Percentiles rank a stretch among this genome's conserved stretches.
phyloP scores from a whole-genome alignment of 2,888 invertebrate genomes.

The Linhomoeus sp. region DNA sequence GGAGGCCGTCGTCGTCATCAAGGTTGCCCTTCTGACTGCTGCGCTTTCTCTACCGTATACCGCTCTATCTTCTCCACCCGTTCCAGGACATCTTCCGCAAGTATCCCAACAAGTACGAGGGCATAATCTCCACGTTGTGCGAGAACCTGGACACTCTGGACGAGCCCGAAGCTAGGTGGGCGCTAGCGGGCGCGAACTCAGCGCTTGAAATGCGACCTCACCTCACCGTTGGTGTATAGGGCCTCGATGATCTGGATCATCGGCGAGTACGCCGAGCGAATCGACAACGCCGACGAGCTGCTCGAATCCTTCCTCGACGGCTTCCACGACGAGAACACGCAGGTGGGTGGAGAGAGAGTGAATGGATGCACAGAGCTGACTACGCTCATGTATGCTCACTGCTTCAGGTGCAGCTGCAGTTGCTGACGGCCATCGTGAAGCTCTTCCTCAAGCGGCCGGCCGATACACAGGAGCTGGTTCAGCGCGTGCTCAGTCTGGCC shows the following conservation, averaged over 20 bases:
- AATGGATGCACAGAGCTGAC: neutral
- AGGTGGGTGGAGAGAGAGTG: conserved; percentile 38
- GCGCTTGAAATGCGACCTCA: neutral
- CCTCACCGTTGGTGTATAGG: conserved; percentile 4
- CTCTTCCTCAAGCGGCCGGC: conserved; percentile 91
- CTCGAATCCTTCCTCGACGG: conserved; percentile 94
- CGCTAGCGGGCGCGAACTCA: neutral
- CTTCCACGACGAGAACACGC: conserved; percentile 85
- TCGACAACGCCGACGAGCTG: conserved; percentile 95
- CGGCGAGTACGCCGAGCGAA: conserved; percentile 85
- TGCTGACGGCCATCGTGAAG: conserved; percentile 93
- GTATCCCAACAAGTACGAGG: conserved; percentile 98
- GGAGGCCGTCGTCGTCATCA: conserved; percentile 97
- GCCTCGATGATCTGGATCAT: conserved; percentile 20
- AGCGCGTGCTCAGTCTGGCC: conserved; percentile 47
- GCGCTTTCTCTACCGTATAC: too few species aligned
- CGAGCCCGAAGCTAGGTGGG: conserved; percentile 71
- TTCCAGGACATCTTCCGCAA: conserved; percentile 40
- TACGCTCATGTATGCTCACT: neutral
- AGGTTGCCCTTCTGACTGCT: conserved; percentile 39
- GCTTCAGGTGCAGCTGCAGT: conserved; percentile 54
- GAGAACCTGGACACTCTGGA: conserved; percentile 96
- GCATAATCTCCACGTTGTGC: conserved; percentile 93
- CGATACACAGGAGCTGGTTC: conserved; percentile 93
- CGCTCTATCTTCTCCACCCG: too few species aligned